Conservation (phyloP, 1,140 invertebrate species). For the Papilio xuthus region DNA sequence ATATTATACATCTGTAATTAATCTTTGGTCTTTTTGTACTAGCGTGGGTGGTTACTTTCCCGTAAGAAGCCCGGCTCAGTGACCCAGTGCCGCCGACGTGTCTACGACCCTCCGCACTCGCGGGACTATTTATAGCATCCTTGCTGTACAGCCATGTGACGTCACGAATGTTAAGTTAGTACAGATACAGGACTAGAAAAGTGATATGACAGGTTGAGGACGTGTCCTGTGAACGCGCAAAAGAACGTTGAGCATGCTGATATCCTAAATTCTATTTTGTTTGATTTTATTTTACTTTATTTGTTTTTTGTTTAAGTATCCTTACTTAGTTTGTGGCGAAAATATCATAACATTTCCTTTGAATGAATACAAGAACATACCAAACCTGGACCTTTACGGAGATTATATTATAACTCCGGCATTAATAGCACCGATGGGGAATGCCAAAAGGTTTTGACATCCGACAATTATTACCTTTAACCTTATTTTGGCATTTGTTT, state of each 20-base stretch:
- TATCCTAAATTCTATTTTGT: too few relatives aligned
- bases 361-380: constrained; percentile 40
- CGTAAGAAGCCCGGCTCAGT: constrained; percentile 66
- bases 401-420: constrained; percentile 53
- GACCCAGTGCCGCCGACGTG: constrained; percentile 45
- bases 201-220: constrained; percentile 24
- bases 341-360: constrained; percentile 30
- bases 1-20: neutral
- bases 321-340: too few relatives aligned
- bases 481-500: constrained; percentile 78
- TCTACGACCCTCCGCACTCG: constrained; percentile 25
- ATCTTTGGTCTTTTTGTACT: neutral
- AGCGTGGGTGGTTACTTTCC: constrained; percentile 54
- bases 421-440: constrained; percentile 61
- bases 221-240: neutral
- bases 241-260: neutral
- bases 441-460: constrained; percentile 61
- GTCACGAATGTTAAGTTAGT: constrained; percentile 10
- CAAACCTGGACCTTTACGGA: constrained; percentile 12
- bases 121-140: constrained; percentile 34
- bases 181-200: neutral
- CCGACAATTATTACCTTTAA: constrained; percentile 76
- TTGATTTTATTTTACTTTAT: too few relatives aligned
- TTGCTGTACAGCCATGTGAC: constrained; percentile 33
- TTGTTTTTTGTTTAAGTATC: too few relatives aligned